These are phyloP conservation scores for Hylyphantes graminicola DNA, from an alignment of 1,140 invertebrate species.

Conservation along the genomic window DNA sequence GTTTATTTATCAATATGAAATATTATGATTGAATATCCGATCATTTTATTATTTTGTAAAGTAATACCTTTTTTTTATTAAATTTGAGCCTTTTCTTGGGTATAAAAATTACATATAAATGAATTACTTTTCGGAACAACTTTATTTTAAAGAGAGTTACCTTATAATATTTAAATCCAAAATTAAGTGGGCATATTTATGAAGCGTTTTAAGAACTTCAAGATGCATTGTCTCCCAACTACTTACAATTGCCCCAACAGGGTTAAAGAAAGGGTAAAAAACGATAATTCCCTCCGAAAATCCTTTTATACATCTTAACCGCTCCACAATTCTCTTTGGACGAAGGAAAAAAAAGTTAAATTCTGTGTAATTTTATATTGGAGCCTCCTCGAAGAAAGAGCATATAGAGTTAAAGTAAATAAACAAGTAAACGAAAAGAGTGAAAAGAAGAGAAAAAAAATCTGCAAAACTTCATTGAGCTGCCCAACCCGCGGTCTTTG, in stretches of 20 bases:
- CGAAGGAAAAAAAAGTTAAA: conserved; percentile 39
- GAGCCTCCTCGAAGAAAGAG: neutral
- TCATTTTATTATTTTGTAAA: neutral
- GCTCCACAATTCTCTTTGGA: conserved; percentile 28
- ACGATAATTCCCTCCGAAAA: conserved; percentile 14
- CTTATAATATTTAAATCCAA: too few relatives aligned
- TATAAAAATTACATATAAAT: neutral
- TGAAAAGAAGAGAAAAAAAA: conserved; percentile 19
- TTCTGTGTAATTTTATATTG: conserved; percentile 48
- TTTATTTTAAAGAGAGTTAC: too few relatives aligned
- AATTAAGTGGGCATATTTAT: too few relatives aligned
- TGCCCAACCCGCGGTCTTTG: conserved; percentile 38
- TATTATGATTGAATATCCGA: neutral
- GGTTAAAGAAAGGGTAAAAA: neutral
- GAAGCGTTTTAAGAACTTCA: neutral
- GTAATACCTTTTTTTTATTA: neutral
- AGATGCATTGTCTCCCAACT: neutral
- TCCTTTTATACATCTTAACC: conserved; percentile 57
- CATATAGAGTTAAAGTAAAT: conserved; percentile 38
- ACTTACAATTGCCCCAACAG: conserved; percentile 18
- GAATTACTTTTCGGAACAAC: neutral
- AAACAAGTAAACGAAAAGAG: conserved; percentile 29
- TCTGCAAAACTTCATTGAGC: conserved; percentile 44
- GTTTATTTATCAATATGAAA: neutral
- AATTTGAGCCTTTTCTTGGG: neutral